Evolutionary conservation across 2,113 vertebrate genomes (phyloP), one percentile per base, ranked within the genome.

Genomic region (Odontophorus gujanensis): DNA sequence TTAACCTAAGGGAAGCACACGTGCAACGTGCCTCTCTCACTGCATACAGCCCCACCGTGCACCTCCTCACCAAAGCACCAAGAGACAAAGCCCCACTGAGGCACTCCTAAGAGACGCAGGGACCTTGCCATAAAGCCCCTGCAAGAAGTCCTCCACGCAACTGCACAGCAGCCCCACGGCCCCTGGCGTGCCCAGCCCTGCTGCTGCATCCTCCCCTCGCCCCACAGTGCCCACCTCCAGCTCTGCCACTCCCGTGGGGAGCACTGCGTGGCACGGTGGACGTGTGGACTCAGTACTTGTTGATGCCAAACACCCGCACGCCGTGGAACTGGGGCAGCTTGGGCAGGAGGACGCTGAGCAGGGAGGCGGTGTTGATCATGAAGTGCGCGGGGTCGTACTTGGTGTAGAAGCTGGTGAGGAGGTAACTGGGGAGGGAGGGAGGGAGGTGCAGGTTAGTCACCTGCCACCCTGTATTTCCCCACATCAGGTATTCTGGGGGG

Each of bases 361-460:
- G 96, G 18, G 99, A 99, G 81, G 97, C 58, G 0, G 99, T 99
- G 97, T 99, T 99, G 97, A 99, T 91, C 26, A 99, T 43, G 94
- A 99, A 99, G 95, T 99, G 98, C 24, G 96, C 98, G 19, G 98
- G 95, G 58, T 99, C 98, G 11, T 99, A 99, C 92, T 99, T 99
- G 89, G 99, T 99, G 95, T 99, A 99, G 97, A 99, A 99, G 97
- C 99, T 99, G 96, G 99, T 98, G 73, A 99, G 97, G 62, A 99
- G 98, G 78, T 99, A 99, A 95, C 99, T 99, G 81, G 53, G 26
- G 50, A 51, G 73, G 93, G 53, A 30, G 73, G 93, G 53, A 76
- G 87, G 57, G 89, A 66, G 89, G 15, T 67, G 3, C 4, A 7
- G 42, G 19, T 89, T 65, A 96, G 50, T 45, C 63, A 61, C 8